Percentiles rank a stretch among this genome's conserved stretches.
Conservation (phyloP, 1,140 invertebrate species). For the Megalopta genalis region DNA sequence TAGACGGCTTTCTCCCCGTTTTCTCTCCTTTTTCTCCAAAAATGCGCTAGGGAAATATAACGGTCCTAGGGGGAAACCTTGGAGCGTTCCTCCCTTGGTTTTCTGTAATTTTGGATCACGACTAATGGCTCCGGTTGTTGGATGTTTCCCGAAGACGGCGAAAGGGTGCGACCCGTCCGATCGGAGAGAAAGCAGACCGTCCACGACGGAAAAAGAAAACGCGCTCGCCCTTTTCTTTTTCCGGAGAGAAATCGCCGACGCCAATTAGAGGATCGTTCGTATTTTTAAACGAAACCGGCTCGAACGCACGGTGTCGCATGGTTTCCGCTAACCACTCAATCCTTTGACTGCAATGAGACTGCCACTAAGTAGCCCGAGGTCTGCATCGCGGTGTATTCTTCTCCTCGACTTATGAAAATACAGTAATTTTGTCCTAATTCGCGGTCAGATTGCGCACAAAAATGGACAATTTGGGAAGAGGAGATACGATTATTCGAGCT, state of each 20-base stretch:
- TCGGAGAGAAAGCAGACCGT: constrained; percentile 46
- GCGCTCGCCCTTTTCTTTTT: constrained; percentile 7
- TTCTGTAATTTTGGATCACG: neutral
- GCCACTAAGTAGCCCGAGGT: neutral
- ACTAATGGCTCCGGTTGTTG: constrained; percentile 8
- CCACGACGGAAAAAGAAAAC: constrained; percentile 35
- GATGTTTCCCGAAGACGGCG: constrained; percentile 25
- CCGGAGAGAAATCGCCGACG: neutral
- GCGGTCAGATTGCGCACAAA: no score
- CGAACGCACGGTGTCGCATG: no score
- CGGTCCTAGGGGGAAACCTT: neutral
- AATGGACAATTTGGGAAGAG: no score
- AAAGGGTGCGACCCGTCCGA: constrained; percentile 49
- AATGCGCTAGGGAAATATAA: neutral
- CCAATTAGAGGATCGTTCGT: constrained; percentile 7
- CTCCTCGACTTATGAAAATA: neutral
- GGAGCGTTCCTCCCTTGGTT: neutral
- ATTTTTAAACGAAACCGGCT: neutral
- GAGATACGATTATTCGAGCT: no score
- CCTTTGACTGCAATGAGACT: neutral
- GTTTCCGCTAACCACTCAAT: neutral
- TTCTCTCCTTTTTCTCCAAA: accelerated
- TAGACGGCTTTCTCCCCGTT: neutral
- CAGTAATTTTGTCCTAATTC: no score
- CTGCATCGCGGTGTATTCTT: neutral